A percentile compares a stretch with the other conserved stretches of the same genome.
Conservation (phyloP, 2,797 vertebrate species). For the Clamator glandarius region DNA sequence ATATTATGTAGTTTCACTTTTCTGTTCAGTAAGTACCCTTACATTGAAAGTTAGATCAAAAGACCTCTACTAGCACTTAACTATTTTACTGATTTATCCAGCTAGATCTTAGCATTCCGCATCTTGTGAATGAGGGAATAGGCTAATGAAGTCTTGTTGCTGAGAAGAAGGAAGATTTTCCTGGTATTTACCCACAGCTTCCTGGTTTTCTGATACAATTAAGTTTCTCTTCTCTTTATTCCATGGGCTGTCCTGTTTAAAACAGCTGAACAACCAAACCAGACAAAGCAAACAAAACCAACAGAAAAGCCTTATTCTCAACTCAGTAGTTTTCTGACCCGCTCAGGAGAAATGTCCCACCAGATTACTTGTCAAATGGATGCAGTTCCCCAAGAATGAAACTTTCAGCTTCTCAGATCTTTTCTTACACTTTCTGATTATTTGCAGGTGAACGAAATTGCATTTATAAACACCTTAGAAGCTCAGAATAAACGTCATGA, state of each 20-base stretch:
- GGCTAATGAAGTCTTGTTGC: not conserved
- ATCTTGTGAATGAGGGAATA: not conserved
- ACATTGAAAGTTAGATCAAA: not conserved
- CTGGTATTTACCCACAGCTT: not conserved
- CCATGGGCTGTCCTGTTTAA: not conserved
- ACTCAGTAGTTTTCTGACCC: not conserved
- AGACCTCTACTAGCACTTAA: not conserved
- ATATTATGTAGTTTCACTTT: not conserved
- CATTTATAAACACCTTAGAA: slow-evolving; percentile 98
- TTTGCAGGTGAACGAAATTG: slow-evolving; percentile 96
- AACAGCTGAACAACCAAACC: too few species aligned
- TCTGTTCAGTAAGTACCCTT: not conserved
- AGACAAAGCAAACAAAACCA: not conserved
- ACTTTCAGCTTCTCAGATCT: not conserved
- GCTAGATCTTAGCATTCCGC: not conserved
- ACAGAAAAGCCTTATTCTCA: not conserved
- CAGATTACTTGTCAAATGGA: not conserved
- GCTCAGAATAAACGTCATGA: slow-evolving; percentile 98
- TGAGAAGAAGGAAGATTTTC: not conserved
- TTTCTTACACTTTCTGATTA: not conserved
- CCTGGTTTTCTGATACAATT: not conserved
- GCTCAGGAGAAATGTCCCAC: not conserved
- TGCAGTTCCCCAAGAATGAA: not conserved
- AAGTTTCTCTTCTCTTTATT: not conserved
- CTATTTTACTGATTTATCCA: not conserved